Percentiles rank a stretch among this genome's conserved stretches.
Evolutionary conservation across 2,113 vertebrate genomes (phyloP).

Genomic region (Eurypyga helias): DNA sequence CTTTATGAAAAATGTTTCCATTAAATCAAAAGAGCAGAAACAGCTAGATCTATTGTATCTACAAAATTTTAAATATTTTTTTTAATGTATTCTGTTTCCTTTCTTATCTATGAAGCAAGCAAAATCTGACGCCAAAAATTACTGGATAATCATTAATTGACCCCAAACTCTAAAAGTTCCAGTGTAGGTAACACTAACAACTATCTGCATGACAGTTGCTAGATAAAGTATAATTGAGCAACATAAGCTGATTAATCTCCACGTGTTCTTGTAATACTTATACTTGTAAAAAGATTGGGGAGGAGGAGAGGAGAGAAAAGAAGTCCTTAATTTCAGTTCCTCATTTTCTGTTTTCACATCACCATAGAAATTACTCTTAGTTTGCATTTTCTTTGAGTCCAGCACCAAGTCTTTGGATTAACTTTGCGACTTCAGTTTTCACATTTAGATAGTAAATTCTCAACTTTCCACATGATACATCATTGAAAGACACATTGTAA

Average conservation of each 20-base stretch:
- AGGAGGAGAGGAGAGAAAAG: rapidly evolving
- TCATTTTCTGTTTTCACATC: neutral
- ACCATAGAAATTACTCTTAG: neutral
- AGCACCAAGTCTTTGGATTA: neutral
- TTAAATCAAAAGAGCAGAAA: neutral
- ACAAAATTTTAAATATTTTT: neutral
- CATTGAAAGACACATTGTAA: neutral
- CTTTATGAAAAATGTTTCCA: too few relatives aligned
- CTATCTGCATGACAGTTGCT: neutral
- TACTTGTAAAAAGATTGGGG: neutral
- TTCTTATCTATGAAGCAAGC: neutral
- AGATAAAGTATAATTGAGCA: neutral
- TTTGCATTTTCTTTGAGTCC: neutral
- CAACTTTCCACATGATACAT: neutral
- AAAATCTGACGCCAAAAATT: neutral
- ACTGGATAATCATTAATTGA: neutral
- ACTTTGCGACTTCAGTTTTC: neutral
- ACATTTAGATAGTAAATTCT: neutral
- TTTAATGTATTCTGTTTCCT: neutral
- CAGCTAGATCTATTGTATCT: neutral
- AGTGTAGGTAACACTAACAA: neutral
- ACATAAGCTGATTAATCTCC: neutral
- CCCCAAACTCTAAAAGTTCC: neutral
- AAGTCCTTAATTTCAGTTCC: neutral
- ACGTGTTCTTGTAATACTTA: neutral